A percentile compares a stretch with the other conserved stretches of the same genome.
Conservation (phyloP, 2,888 invertebrate species). For the Allolobophora icterica region DNA sequence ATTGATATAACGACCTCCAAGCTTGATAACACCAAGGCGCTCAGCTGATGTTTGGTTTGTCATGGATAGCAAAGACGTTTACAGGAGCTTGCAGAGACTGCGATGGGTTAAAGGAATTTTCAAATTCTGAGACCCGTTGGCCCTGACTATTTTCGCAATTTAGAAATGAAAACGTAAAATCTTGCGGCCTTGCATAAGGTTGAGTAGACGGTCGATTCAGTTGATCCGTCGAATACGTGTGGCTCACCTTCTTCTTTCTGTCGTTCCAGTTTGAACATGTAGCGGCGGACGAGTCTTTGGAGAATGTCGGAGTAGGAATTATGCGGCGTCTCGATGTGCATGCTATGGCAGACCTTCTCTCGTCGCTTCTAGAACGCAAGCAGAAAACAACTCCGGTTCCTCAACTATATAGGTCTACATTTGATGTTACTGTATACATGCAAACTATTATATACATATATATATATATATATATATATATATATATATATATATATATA, state of each 20-base stretch:
- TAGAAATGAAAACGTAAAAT: background rate
- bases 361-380: slow-evolving; percentile 43
- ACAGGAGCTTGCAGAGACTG: no score
- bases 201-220: background rate
- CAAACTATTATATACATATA: no score
- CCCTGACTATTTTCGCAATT: background rate
- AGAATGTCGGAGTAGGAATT: slow-evolving; percentile 64
- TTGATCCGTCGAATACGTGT: background rate
- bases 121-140: background rate
- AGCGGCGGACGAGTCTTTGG: slow-evolving; percentile 63
- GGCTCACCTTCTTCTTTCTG: slow-evolving; percentile 59
- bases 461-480: no score
- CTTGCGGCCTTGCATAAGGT: no score
- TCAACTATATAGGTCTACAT: no score
- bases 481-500: no score
- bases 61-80: no score
- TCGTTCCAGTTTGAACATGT: slow-evolving; percentile 64
- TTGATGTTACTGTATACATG: no score
- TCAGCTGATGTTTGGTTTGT: no score
- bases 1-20: no score
- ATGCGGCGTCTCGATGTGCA: slow-evolving; percentile 49
- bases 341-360: slow-evolving; percentile 57
- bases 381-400: background rate
- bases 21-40: no score
- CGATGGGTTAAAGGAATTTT: background rate